Base-by-base conservation (phyloP, 1,140 invertebrate species). In the Sitophilus oryzae region DNA sequence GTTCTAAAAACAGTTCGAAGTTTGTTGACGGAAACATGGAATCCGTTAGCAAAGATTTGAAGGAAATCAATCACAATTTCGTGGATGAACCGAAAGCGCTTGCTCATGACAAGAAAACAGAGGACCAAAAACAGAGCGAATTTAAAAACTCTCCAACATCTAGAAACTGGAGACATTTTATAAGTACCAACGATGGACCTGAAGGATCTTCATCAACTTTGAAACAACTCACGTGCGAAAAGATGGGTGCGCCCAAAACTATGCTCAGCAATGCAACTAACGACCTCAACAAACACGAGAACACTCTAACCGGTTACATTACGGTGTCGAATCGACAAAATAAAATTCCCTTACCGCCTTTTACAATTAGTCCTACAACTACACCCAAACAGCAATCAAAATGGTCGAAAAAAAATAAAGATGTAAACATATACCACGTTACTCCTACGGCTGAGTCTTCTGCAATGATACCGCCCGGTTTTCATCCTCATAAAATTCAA, bases 231-330 rank as follows among this genome's bases (percentile, higher is more conserved):
- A 55, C 59, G 8, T 57, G 50, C 3, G 56, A 58, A 19, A 61
- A 54, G 43, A 58, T 61, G 60, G 50, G 38, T 3, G 25, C 53
- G 1, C 36, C 53, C 10, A 58, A 48, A 18, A 42, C 46, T 16
- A 48, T 46, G 49, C 56, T 52, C 60, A 71, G 59, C 40, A 70
- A 70, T 40, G 66, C 68, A 9, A 70, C 68, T n/a, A 65, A 66
- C 34, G 68, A 70, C 43, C 47, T 68, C 10, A 70, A 70, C 53
- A 70, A 67, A 44, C 56, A 53, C 19, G 60, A 63, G 21, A 68
- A 69, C 47, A 56, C 58, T n/a, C 55, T 69, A 25, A 62, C 63
- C 10, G 55, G 60, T 5, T 69, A 64, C 52, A 69, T 67, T 50
- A 45, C 45, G 8, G 43, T 67, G 6, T 43, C 63, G 1, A 62